Conservation (phyloP, 2,797 vertebrate species). For the Mionectes olivaceus region DNA sequence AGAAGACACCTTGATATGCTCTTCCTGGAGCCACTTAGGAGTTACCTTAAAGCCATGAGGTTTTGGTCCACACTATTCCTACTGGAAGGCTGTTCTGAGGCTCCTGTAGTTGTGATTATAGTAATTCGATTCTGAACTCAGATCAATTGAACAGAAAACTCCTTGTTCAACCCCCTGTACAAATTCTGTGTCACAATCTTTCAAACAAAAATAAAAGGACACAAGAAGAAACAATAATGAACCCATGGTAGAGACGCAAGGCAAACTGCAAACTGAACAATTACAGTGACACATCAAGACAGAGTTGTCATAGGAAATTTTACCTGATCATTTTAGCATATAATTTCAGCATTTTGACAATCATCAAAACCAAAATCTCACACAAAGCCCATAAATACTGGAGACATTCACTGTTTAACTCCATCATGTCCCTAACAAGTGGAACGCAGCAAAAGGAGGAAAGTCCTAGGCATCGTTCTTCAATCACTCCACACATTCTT, state of each 20-base stretch:
- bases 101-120: background rate
- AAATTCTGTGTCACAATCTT: background rate
- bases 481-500: background rate
- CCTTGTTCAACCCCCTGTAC: background rate
- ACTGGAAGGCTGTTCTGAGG: background rate
- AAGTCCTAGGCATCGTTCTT: background rate
- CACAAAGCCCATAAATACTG: background rate
- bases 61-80: background rate
- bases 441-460: background rate
- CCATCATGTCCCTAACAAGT: background rate
- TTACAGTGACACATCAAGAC: background rate
- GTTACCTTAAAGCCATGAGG: background rate
- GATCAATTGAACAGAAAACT: background rate
- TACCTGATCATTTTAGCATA: background rate
- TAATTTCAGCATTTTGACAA: background rate
- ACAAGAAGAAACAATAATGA: background rate
- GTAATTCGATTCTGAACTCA: background rate
- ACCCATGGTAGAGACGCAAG: background rate
- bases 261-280: background rate
- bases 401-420: background rate
- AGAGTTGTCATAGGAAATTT: background rate
- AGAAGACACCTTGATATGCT: background rate
- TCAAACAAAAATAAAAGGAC: background rate
- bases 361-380: background rate
- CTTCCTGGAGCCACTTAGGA: background rate